Evolutionary conservation across 2,797 vertebrate species (phyloP).

Genomic region (Melanotaenia trifasciata): DNA sequence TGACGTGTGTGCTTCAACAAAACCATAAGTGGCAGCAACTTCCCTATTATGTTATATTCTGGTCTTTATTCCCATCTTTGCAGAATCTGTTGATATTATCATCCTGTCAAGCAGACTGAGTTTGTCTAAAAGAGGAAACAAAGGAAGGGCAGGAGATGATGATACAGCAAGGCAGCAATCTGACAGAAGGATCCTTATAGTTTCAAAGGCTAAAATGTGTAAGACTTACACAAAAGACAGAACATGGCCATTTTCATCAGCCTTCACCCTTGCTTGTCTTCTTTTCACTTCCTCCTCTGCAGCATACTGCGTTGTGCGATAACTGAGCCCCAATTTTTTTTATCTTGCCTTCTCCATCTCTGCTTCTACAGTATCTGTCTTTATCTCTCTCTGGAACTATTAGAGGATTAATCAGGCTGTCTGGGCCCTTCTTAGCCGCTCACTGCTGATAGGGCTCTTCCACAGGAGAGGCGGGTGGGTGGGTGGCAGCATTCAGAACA

Average conservation of each 20-base stretch:
- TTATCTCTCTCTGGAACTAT: constrained; percentile 62
- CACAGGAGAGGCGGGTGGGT: constrained; percentile 65
- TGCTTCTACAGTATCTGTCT: constrained; percentile 51
- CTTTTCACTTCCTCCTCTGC: constrained; percentile 27
- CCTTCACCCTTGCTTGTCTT: constrained; percentile 27
- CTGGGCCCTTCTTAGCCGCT: constrained; percentile 54
- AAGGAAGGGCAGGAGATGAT: constrained; percentile 39
- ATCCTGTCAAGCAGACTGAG: constrained; percentile 54
- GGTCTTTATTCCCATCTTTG: constrained; percentile 66
- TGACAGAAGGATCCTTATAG: constrained; percentile 42
- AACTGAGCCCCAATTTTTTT: constrained; percentile 45
- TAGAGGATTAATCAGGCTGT: constrained; percentile 75
- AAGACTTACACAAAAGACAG: constrained; percentile 54
- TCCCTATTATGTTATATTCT: constrained; percentile 50
- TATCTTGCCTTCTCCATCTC: constrained; percentile 31
- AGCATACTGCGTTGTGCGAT: constrained; percentile 6
- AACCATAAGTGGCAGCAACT: constrained; percentile 39
- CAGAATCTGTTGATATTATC: constrained; percentile 65
- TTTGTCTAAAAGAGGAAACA: constrained; percentile 54
- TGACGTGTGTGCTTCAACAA: constrained; percentile 15
- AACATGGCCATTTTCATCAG: constrained; percentile 44
- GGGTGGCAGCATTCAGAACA: constrained; percentile 79
- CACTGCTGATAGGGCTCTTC: constrained; percentile 65
- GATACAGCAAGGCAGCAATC: constrained; percentile 43
- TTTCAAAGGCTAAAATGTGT: constrained; percentile 60